These are phyloP conservation scores for Cryptotis parvus DNA, from an alignment of 2,113 vertebrate genomes.

Conservation along the genomic window DNA sequence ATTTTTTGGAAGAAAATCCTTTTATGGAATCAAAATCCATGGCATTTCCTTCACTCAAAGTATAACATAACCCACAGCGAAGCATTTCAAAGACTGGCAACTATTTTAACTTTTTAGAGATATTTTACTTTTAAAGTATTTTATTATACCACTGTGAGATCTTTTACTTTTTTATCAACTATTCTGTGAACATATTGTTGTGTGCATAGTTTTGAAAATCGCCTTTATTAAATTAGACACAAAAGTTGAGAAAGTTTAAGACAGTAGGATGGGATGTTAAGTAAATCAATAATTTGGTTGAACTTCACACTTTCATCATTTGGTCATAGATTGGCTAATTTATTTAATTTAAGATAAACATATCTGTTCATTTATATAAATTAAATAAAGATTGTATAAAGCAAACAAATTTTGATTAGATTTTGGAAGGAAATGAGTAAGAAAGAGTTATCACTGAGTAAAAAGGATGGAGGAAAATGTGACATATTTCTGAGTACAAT, in stretches of 20 bases:
- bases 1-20: not conserved
- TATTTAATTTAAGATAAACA: not conserved
- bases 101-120: conserved; percentile 4
- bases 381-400: not conserved
- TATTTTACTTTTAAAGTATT: no score
- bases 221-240: conserved; percentile 32
- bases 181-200: not conserved
- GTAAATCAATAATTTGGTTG: not conserved
- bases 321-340: not conserved
- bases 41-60: not conserved
- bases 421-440: not conserved
- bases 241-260: conserved; percentile 22
- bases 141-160: no score
- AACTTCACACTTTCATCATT: not conserved
- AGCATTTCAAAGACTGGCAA: not conserved
- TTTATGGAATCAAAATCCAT: conserved; percentile 49
- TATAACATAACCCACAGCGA: not conserved
- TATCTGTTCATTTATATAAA: not conserved
- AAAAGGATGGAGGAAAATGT: not conserved
- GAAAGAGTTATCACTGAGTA: not conserved
- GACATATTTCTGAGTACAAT: not conserved
- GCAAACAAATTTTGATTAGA: not conserved
- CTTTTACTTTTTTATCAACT: not conserved
- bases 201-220: not conserved
- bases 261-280: not conserved